These are phyloP conservation scores for Macrophya alboannulata DNA, from an alignment of 2,888 invertebrate genomes.

Conservation along the genomic window DNA sequence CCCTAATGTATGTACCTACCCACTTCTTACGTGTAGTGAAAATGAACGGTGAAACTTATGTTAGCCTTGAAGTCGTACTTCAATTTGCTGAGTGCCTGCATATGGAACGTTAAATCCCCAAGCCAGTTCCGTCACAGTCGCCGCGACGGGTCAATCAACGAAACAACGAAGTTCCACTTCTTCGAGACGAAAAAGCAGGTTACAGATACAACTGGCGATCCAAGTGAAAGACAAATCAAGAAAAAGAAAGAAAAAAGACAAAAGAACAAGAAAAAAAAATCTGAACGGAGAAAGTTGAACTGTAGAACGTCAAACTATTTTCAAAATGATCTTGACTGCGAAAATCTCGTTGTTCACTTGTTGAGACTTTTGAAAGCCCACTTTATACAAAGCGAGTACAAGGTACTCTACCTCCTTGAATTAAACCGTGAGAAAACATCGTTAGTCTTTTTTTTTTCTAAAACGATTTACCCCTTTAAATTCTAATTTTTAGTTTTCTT, in stretches of 20 bases:
- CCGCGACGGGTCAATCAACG: not conserved
- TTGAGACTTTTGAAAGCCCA: not conserved
- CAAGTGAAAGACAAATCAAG: not conserved
- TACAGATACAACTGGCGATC: not conserved
- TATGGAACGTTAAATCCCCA: conserved; percentile 9
- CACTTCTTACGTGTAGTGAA: not conserved
- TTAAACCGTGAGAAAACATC: not conserved
- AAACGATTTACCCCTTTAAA: not conserved
- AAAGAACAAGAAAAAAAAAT: not conserved
- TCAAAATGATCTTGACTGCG: not conserved
- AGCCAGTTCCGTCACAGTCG: conserved; percentile 17
- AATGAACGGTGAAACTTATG: not conserved
- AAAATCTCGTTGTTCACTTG: not conserved
- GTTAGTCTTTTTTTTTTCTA: not conserved
- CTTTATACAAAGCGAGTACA: not conserved
- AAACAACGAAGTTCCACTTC: not conserved
- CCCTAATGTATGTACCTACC: not conserved
- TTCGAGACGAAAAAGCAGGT: not conserved
- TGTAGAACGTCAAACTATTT: not conserved
- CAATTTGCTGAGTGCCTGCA: conserved; percentile 29
- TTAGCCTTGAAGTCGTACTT: not conserved
- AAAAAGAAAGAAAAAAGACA: not conserved
- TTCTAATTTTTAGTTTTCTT: not conserved
- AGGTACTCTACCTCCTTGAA: not conserved
- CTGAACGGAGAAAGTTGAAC: not conserved